Base-by-base conservation (phyloP, 2,113 vertebrate genomes). In the Spea multiplicata region DNA sequence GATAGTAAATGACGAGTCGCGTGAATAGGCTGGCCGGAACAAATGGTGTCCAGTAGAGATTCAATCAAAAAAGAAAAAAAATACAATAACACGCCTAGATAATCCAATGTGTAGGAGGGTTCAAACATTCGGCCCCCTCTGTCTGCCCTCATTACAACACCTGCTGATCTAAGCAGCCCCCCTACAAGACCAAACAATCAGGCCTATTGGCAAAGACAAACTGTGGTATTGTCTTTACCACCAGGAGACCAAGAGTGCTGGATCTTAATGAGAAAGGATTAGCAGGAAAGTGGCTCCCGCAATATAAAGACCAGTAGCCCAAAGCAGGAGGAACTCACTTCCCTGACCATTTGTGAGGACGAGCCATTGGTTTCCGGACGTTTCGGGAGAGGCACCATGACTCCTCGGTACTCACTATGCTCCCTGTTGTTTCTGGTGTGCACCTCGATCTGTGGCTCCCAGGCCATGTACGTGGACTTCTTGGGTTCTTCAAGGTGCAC, bases 401-500 rank as follows among this genome's bases (percentile, higher is more conserved):
- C 44, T 16, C 8, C 49, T 2, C n/a, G 30, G 4, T 48, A 48
- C 2, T 66, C 71, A 46, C 84, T 57, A 0, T 83, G 84, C 85
- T 78, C 86, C 13, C 65, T 83, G 46, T 44, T 76, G 7, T 44
- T 84, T 7, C 68, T 85, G 82, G 30, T 72, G 0, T 69, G 8
- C 7, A 66, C 89, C 77, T 76, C 84, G 44, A 71, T 78, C 52
- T 81, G 76, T 8, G 45, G 78, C 0, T 82, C 75, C 67, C 50
- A 59, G 0, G 85, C 83, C 0, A n/a, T 44, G 59, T 0, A 53
- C 30, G 84, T 75, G 0, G 92, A 90, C 84, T 84, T 83, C 83
- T 83, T 90, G 78, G 86, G 85, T 71, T 90, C 92, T 59, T 92
- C 89, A 69, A 83, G 86, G 69, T 93, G 93, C 83, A 86, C 83